phyloP scores from a whole-genome alignment of 2,113 vertebrate genomes.

The Anarhynchus alexandrinus region DNA sequence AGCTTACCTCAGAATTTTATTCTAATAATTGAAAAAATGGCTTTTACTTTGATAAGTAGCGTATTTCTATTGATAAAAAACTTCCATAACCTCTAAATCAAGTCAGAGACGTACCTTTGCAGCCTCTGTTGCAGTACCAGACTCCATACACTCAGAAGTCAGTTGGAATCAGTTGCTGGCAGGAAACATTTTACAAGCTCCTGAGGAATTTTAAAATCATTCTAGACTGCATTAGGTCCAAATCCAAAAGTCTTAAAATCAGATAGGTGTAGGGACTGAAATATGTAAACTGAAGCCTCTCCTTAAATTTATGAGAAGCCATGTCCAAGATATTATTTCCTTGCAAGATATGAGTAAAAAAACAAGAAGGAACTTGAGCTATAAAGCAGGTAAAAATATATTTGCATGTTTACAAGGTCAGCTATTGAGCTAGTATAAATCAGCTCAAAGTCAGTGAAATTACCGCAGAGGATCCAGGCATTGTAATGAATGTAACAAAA shows the following conservation, averaged over 20 bases:
- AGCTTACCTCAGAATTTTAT: background rate
- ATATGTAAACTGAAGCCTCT: background rate
- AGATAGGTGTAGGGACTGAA: background rate
- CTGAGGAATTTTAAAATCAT: background rate
- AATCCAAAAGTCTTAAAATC: background rate
- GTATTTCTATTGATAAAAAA: background rate
- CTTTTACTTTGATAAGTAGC: background rate
- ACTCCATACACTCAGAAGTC: background rate
- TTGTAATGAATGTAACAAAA: conserved; percentile 31
- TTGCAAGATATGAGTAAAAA: conserved; percentile 8
- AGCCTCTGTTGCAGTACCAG: background rate
- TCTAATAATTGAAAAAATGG: background rate
- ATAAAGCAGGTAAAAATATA: conserved; percentile 36
- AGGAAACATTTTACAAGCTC: background rate
- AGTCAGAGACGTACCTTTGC: background rate
- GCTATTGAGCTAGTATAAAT: conserved; percentile 41
- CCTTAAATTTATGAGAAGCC: conserved; percentile 13
- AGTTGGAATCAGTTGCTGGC: background rate
- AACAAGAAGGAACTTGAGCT: conserved; percentile 11
- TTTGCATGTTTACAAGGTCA: conserved; percentile 49
- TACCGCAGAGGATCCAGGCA: background rate
- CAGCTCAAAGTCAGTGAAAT: conserved; percentile 35
- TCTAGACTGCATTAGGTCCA: background rate
- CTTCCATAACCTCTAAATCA: background rate
- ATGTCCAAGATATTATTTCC: background rate